phyloP scores from a whole-genome alignment of 2,888 invertebrate genomes.

The Tortrix viridana region DNA sequence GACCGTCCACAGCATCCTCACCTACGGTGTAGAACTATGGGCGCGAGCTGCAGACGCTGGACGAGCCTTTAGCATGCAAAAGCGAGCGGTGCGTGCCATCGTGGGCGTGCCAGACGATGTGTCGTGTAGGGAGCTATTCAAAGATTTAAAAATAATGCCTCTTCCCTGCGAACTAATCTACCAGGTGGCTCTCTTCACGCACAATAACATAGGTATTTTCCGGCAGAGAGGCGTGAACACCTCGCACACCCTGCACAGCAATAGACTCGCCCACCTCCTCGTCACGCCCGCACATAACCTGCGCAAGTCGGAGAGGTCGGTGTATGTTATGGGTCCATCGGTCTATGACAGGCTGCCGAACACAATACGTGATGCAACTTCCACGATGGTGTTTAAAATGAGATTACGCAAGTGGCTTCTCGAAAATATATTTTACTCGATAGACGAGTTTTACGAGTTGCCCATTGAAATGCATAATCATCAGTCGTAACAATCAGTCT shows the following conservation, averaged over 20 bases:
- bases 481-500: too few species aligned
- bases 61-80: conserved; percentile 11
- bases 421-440: background rate
- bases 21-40: conserved; percentile 12
- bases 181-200: conserved; percentile 8
- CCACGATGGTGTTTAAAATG: background rate
- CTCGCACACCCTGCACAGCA: background rate
- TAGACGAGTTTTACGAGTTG: background rate
- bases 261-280: background rate
- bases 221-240: background rate
- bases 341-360: conserved; percentile 1
- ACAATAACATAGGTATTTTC: background rate
- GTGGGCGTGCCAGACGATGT: conserved; percentile 4
- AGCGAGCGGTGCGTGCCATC: conserved; percentile 7
- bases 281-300: conserved; percentile 1
- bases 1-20: conserved; percentile 9
- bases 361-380: conserved; percentile 3
- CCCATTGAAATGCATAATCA: too few species aligned
- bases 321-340: conserved; percentile 3
- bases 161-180: conserved; percentile 10
- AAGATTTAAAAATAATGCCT: conserved; percentile 8
- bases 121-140: conserved; percentile 2
- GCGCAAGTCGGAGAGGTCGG: conserved; percentile 1
- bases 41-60: conserved; percentile 2
- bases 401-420: conserved; percentile 1